Conservation (phyloP, 1,140 invertebrate species). For the Brachionus rubens region DNA sequence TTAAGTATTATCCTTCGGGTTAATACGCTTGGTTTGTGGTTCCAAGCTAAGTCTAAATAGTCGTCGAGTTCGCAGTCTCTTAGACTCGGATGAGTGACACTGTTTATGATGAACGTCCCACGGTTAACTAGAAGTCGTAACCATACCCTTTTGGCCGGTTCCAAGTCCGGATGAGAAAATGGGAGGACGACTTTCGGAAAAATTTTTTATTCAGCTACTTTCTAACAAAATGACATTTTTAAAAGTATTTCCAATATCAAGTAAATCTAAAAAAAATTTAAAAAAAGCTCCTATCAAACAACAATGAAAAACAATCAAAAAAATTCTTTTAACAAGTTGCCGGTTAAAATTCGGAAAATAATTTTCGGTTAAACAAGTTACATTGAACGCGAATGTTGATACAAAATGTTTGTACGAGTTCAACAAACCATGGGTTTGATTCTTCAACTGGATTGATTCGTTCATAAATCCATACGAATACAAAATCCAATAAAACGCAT, state of each 20-base stretch:
- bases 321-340: background rate
- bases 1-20: no score
- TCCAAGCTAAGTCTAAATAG: no score
- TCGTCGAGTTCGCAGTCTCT: no score
- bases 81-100: no score
- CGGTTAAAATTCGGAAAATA: conserved; percentile 1
- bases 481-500: conserved; percentile 10
- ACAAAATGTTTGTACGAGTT: background rate
- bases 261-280: background rate
- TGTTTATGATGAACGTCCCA: no score
- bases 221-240: background rate
- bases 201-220: no score
- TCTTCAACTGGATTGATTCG: background rate
- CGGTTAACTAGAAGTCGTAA: no score
- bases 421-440: background rate
- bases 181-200: no score
- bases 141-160: no score
- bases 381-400: background rate
- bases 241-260: background rate
- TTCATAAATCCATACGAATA: background rate
- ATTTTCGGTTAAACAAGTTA: background rate
- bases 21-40: no score
- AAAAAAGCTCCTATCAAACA: background rate
- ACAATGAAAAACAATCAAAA: background rate
- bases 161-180: no score